Base-by-base conservation (phyloP, 2,888 invertebrate genomes). In the Priocnemis perturbator region DNA sequence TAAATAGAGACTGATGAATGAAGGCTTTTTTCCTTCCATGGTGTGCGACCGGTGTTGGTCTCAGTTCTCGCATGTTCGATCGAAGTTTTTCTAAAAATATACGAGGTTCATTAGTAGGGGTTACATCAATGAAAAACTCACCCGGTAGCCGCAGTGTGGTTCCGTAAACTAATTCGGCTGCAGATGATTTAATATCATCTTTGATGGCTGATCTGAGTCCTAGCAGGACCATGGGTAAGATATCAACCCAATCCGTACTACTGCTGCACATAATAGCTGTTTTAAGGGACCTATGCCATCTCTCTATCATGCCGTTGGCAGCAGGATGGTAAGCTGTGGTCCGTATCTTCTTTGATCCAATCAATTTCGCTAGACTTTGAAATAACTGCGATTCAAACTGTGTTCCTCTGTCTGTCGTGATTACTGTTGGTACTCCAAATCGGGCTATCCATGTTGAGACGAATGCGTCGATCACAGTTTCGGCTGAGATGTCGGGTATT, bases 371-470 rank as follows among this genome's bases (percentile, higher is more conserved):
- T 37, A 73, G 64, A 5, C 76, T 73, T 21, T 75, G 62, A 70
- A 87, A 88, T 5, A 89, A 72, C 0, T 53, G 26, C 0, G 85
- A 83, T 61, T 86, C 84, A 65, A 89, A 89, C 67, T 89, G 88
- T 26, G 82, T 66, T 52, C 90, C 87, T 75, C 84, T 84, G 77
- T 88, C 80, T 0, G 76, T 71, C 1, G 81, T 83, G 9, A 83
- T 73, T 7, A 59, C 55, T 0, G 52, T 21, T 5, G 77, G 73
- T 5, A 70, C 66, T 5, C 76, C 74, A 15, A 73, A 81, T 9
- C 67, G 67, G n/a, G 72, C 21, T 19, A 81, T 70, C 77, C 81
- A 79, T 0, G 44, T 48, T 0, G 55, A 7, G 11, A 76, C 17
- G 23, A 83, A 64, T 0, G 66, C 69, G 11, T 53, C 62, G 2